Evolutionary conservation across 2,113 vertebrate species (phyloP), one percentile per base, ranked within the genome.

Genomic region (Entomyzon cyanotis): DNA sequence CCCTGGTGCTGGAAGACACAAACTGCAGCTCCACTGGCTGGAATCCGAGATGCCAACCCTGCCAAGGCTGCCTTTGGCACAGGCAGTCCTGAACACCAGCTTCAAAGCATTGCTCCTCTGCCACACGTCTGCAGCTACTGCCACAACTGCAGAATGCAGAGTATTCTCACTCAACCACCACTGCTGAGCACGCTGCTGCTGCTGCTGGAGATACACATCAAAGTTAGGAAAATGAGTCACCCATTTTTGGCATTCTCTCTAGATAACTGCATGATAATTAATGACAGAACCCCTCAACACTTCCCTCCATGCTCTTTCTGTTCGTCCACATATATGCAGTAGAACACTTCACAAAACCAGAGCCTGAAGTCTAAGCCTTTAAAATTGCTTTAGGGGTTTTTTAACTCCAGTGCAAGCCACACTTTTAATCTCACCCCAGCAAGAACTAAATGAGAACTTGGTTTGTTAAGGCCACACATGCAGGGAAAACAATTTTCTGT

Each of bases 251-350:
- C 67, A 55, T 58, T 87, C 25, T 76, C 31, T 56, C 30, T 19
- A 12, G 23, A 24, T 68, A 85, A 64, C 20, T 35, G 58, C 35
- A 37, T 0, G 0, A 16, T 33, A 59, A 33, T 21, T 56, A 42
- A 17, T 31, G 33, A 24, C 52, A 67, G 60, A 67, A 16, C 42
- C 10, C 11, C 77, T 46, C 77, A 70, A 6, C 28, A 4, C 23
- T 42, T n/a, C 46, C 28, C 58, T 58, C 71, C 18, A 1, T 10
- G 20, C 7, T 37, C 23, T 17, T 37, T 76, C 19, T 76, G 10
- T 13, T 69, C 35, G 62, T 84, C 46, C 23, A 37, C 3, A 7
- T 1, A 7, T 0, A 24, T 3, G 11, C 46, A 90, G 14, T 1
- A 44, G 4, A 71, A 63, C 8, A 9, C 21, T 79, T 56, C 7